Base-by-base conservation (phyloP, 1,140 invertebrate genomes). In the Drosophila sulfurigaster region DNA sequence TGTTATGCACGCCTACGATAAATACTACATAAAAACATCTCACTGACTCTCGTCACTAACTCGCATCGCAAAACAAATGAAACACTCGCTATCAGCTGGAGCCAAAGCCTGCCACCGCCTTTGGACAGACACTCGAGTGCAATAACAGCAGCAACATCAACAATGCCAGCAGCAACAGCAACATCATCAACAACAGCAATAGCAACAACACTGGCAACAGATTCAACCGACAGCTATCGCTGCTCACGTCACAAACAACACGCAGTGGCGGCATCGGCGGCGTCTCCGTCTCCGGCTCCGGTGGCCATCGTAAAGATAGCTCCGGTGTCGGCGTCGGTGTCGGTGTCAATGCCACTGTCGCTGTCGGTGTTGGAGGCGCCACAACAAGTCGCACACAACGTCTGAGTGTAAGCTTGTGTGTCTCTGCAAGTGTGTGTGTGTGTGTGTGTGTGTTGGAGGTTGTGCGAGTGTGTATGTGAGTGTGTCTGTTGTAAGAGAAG, bases 41-140 rank as follows among this genome's bases (percentile, higher is more conserved):
- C 35, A 66, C 28, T 57, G 49, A 63, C 68, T 38, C 28, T 38
- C 28, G 54, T 68, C 68, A 48, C 58, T 67, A 54, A 20, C 41
- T 43, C 35, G 20, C 8, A 43, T 43, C 41, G 13, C 35, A 48
- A 45, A 46, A 13, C 35, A 38, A 64, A 68, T n/a, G 38, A 11
- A 25, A 25, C 25, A 51, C 25, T 28, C n/a, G 32, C 52, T 56
- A 38, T 8, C 66, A 89, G 85, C 46, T 81, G 85, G 85, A 89
- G 54, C 25, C 78, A 25, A 91, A 91, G 63, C 80, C 90, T 52
- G 76, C 82, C 75, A 91, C 68, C 56, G 86, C 88, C 43, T 85
- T 91, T 82, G 88, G 87, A 49, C 91, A 92, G 73, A 85, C 86
- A 76, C 73, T 92, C 56, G 91, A 92, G 76, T 92, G 86, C 80